Evolutionary conservation across 2,888 invertebrate genomes (phyloP).

Genomic region (Drosophila recens): DNA sequence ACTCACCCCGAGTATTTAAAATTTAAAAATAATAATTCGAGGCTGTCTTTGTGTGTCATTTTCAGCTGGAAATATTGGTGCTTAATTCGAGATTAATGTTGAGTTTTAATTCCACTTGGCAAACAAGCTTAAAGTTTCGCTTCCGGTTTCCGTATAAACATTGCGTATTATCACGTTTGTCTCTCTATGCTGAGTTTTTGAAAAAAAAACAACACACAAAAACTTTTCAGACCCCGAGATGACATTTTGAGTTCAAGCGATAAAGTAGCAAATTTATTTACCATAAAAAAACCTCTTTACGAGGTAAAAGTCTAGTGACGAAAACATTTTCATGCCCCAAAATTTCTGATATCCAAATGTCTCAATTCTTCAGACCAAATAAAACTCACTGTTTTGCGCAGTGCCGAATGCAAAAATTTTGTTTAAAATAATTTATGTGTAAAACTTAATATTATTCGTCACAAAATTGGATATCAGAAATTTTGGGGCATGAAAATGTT

Average conservation of each 20-base stretch:
- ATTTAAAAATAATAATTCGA: background rate
- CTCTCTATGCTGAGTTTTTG: background rate
- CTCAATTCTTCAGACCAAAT: too few species aligned
- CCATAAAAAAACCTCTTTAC: too few species aligned
- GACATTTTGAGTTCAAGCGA: conserved; percentile 9
- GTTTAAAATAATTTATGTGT: too few species aligned
- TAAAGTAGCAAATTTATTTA: conserved; percentile 39
- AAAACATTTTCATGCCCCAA: too few species aligned
- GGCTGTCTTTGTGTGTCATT: background rate
- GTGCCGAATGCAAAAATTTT: too few species aligned
- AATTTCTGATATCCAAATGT: too few species aligned
- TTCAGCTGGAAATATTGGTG: background rate
- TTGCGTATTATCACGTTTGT: background rate
- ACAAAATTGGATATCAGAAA: too few species aligned
- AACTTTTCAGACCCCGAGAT: background rate
- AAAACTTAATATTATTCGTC: too few species aligned
- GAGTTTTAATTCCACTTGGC: conserved; percentile 3
- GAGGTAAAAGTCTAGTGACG: too few species aligned
- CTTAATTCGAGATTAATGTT: background rate
- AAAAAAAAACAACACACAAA: conserved; percentile 2
- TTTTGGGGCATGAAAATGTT: too few species aligned
- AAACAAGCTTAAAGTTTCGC: conserved; percentile 12
- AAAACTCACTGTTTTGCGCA: too few species aligned
- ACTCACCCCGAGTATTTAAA: background rate
- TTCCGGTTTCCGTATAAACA: background rate